Evolutionary conservation across 2,797 vertebrate species (phyloP), one percentile per base, ranked within the genome.

Genomic region (Ptychadena robeensis): DNA sequence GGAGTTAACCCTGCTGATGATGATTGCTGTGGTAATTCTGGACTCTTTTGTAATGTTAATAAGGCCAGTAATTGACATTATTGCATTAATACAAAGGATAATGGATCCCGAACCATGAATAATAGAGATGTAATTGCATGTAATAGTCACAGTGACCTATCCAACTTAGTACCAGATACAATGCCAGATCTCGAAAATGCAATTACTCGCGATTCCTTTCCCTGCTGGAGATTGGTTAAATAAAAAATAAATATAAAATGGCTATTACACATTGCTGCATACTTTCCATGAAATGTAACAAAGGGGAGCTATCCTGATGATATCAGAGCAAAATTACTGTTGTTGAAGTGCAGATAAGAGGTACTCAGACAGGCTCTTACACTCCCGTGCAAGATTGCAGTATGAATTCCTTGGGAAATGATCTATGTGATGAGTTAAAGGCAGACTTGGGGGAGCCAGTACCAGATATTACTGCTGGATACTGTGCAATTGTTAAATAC

Each of bases 1-100:
- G 48, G 53, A 66, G 53, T 80, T 71, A 59, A 71, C 75, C 30
- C 59, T 38, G 30, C 72, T 66, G 67, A 66, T 69, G 53, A 32
- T 69, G 15, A 76, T 71, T 80, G 73, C 68, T 38, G 37, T 38
- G 44, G 83, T 71, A 64, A 80, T 81, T 85, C 61, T 57, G 59
- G 40, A 65, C 57, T 85, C 78, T 66, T 80, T 85, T 85, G 59
- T 85, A 85, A 80, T 72, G 57, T 80, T 85, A 81, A 85, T 80
- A 80, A 61, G 66, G 66, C 78, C 83, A 85, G 83, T 85, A 81
- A 81, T 81, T 85, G 72, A 80, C 83, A 81, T 85, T 85, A 85
- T 85, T 85, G 76, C 66, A 85, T 85, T 85, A 85, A 80, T 85
- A 85, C 72, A 76, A 85, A 76, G 72, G 72, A 81, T 85, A 85